These are phyloP conservation scores for Tupaia tana DNA, from an alignment of 2,113 vertebrate species.

Conservation along the genomic window DNA sequence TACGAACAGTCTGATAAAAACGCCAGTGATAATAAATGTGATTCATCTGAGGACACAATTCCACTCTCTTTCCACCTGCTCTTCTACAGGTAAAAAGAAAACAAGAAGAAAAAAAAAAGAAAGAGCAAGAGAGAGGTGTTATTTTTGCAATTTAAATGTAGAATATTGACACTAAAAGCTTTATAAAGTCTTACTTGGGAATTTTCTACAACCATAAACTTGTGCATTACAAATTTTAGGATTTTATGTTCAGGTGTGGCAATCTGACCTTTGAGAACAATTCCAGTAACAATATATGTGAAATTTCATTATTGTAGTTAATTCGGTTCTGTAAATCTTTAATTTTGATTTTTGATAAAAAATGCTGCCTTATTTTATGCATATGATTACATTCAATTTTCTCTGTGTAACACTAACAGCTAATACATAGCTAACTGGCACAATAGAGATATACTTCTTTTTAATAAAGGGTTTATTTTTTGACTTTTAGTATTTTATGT, in stretches of 20 bases:
- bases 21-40: not conserved
- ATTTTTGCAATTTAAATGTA: slow-evolving; percentile 18
- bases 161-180: not conserved
- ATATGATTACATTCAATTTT: not conserved
- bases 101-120: not conserved
- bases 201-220: not conserved
- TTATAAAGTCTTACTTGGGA: not conserved
- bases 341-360: slow-evolving; percentile 22
- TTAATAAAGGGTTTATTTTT: slow-evolving; percentile 66
- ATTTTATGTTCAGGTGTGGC: not conserved
- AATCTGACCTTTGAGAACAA: not conserved
- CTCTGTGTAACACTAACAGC: slow-evolving; percentile 17
- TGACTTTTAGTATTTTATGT: slow-evolving; percentile 60
- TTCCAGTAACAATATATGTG: not conserved
- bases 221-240: not conserved
- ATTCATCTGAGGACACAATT: not conserved
- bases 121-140: not conserved
- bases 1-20: slow-evolving; percentile 47
- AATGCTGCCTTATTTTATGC: not conserved
- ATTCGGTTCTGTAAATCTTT: not conserved
- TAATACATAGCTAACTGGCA: slow-evolving; percentile 9
- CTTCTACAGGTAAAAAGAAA: not conserved
- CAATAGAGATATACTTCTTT: slow-evolving; percentile 42
- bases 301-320: slow-evolving; percentile 42
- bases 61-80: slow-evolving; percentile 8